Base-by-base conservation (phyloP, 92 coral and sea anemone genomes). In the Zoanthus sansibaricus region DNA sequence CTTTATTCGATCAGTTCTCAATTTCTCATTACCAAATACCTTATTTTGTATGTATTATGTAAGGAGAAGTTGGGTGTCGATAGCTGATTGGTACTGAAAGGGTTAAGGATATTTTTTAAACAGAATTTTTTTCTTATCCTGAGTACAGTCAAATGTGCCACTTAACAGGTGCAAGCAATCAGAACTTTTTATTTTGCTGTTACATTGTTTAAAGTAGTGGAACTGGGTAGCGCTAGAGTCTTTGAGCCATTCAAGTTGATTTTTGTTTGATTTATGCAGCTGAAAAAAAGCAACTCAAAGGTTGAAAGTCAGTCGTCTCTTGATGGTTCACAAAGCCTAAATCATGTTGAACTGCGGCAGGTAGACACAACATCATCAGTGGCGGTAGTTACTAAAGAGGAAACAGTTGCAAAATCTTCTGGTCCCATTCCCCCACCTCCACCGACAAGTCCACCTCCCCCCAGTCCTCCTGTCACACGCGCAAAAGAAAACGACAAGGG, bases 271-370 rank as follows among this genome's bases (percentile, higher is more conserved):
- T 12, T 66, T 30, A 79, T 54, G 69, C 71, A 79, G 87, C 30
- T 73, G 30, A 85, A 79, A 51, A 79, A 79, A 58, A 73, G 87
- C 20, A 83, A 61, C 68, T 76, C 82, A 12, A 71, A 49, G 46
- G 9, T 82, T 37, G 84, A 83, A 14, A 76, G 37, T 44, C 58
- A 16, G 9, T 30, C 72, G 5, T 62, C 51, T 5, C 42, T 68
- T 13, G 92, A 83, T 25, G 75, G 47, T 31, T 70, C 86, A 56
- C 79, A 80, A 58, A 25, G 25, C 25, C 78, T 88, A 12, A 92
- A 95, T 71, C 88, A 48, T 55, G 95, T 94, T 47, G 94, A 92
- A 83, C 89, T 94, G 30, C 87, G 95, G 37, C 98, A 87, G 69
- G 95, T 92, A 16, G 77, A 10, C 10, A 9, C 56, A 18, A 10